Evolutionary conservation across 2,888 invertebrate species (phyloP).

Genomic region (Drosophila atroscutellata): DNA sequence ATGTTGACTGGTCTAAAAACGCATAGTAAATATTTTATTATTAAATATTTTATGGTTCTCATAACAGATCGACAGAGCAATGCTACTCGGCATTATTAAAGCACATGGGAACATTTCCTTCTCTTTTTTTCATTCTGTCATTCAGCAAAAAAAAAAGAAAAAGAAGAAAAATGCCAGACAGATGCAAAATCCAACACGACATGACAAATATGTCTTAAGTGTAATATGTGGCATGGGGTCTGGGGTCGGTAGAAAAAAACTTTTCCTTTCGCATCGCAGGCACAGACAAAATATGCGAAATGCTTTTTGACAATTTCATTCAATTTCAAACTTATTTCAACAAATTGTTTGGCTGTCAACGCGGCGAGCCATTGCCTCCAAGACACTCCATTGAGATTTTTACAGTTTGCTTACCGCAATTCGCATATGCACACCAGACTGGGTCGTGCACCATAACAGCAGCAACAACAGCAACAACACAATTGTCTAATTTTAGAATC

Average conservation of each 20-base stretch:
- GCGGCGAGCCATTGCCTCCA: conserved; percentile 56
- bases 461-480: conserved; percentile 42
- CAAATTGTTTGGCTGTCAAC: conserved; percentile 80
- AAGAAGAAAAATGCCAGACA: conserved; percentile 24
- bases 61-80: conserved; percentile 46
- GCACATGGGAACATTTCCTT: conserved; percentile 33
- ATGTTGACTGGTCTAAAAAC: conserved; percentile 60
- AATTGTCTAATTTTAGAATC: conserved; percentile 81
- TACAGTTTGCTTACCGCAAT: conserved; percentile 54
- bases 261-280: conserved; percentile 28
- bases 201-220: conserved; percentile 41
- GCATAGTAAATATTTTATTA: conserved; percentile 79
- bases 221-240: neutral
- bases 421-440: conserved; percentile 62
- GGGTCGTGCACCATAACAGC: conserved; percentile 60
- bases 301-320: conserved; percentile 81
- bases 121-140: conserved; percentile 11
- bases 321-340: conserved; percentile 81
- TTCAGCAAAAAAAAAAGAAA: conserved; percentile 5
- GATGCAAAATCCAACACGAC: conserved; percentile 33
- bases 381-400: conserved; percentile 13
- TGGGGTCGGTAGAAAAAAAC: conserved; percentile 4
- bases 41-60: conserved; percentile 80
- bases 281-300: conserved; percentile 71
- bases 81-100: conserved; percentile 64